Evolutionary conservation across 2,113 vertebrate species (phyloP).

Genomic region (Phodopus roborovskii): DNA sequence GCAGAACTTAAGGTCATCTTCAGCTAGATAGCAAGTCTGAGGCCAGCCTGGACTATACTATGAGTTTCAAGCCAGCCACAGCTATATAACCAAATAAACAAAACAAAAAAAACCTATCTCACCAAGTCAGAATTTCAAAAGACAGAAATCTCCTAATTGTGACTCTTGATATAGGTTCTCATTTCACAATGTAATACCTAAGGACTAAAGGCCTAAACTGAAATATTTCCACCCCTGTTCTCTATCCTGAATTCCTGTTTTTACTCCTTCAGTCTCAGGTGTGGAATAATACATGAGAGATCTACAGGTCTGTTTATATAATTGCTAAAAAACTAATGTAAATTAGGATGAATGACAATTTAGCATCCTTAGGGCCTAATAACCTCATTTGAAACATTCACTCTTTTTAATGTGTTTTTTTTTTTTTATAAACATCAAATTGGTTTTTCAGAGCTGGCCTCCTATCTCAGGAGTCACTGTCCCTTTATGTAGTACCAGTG

Average conservation of each 20-base stretch:
- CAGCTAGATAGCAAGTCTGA: not conserved
- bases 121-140: constrained; percentile 28
- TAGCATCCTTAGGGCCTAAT: not conserved
- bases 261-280: not conserved
- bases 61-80: not conserved
- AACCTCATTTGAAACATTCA: not conserved
- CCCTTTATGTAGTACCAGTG: accelerated
- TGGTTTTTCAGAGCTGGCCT: not conserved
- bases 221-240: not conserved
- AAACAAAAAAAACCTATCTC: not conserved
- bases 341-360: constrained; percentile 14
- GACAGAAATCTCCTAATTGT: not conserved
- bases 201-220: not conserved
- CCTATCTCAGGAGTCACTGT: not conserved
- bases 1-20: not conserved
- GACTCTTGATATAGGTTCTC: not conserved
- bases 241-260: not conserved
- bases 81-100: not conserved
- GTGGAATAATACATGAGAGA: not conserved
- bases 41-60: not conserved
- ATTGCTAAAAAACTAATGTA: not conserved
- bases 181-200: not conserved
- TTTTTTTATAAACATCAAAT: not conserved
- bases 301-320: not conserved
- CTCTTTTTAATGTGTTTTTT: not conserved